Evolutionary conservation across 2,888 invertebrate species (phyloP).

Genomic region (Acanthosoma haemorrhoidale): DNA sequence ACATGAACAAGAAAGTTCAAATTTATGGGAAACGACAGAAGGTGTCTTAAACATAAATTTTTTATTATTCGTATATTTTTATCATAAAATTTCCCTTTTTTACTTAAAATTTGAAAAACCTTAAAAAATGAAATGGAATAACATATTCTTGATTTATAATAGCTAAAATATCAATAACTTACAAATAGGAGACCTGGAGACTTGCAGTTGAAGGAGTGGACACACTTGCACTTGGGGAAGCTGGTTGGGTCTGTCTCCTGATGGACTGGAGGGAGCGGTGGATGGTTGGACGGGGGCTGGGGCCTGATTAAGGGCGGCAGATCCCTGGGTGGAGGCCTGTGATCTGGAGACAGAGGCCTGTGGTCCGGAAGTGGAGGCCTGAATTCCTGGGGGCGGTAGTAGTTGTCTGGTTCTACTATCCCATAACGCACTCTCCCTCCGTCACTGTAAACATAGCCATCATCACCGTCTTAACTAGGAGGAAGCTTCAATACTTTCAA

Average conservation of each 20-base stretch:
- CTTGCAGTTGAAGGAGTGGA: constrained; percentile 54
- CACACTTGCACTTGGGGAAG: constrained; percentile 51
- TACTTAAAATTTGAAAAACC: not conserved
- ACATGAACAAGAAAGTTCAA: too few relatives aligned
- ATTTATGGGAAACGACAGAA: too few relatives aligned
- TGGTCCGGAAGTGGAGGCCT: not conserved
- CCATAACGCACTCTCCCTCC: constrained; percentile 26
- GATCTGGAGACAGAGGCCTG: not conserved
- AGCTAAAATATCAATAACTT: constrained; percentile 35
- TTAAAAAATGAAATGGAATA: not conserved
- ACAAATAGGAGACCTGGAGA: constrained; percentile 53
- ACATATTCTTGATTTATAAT: not conserved
- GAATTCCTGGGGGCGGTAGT: constrained; percentile 20
- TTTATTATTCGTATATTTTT: too few relatives aligned
- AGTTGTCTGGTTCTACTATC: constrained; percentile 30
- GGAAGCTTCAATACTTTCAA: too few relatives aligned
- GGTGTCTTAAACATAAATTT: not conserved
- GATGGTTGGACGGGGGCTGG: constrained; percentile 47
- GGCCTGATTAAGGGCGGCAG: constrained; percentile 43
- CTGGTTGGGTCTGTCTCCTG: constrained; percentile 42
- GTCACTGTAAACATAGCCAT: not conserved
- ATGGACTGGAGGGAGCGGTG: constrained; percentile 37
- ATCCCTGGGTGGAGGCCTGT: constrained; percentile 29
- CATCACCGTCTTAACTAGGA: too few relatives aligned
- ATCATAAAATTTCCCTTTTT: not conserved